Conservation (phyloP, 2,888 invertebrate genomes). For the Malachius bipustulatus region DNA sequence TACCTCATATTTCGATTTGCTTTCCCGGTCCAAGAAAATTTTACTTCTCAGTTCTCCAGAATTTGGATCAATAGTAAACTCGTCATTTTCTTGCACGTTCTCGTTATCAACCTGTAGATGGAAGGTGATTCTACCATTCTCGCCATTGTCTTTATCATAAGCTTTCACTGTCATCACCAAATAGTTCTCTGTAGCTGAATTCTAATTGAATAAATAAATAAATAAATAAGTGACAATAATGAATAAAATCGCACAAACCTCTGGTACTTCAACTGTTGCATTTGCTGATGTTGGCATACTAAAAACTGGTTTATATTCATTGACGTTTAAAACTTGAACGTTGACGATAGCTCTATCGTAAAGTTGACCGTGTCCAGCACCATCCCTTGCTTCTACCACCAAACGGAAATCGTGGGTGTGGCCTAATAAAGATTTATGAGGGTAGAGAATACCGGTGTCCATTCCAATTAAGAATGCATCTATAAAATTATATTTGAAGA, state of each 20-base stretch:
- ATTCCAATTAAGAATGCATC: constrained; percentile 66
- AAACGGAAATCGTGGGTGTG: constrained; percentile 44
- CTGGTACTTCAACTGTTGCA: constrained; percentile 69
- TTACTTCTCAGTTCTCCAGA: constrained; percentile 74
- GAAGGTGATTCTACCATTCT: constrained; percentile 75
- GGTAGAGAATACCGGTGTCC: constrained; percentile 70
- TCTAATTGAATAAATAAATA: constrained; percentile 39
- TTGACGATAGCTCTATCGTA: constrained; percentile 59
- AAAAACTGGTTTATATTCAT: constrained; percentile 72
- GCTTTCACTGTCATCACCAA: constrained; percentile 74
- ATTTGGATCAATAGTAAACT: constrained; percentile 66
- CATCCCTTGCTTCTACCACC: constrained; percentile 58
- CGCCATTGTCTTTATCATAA: constrained; percentile 67
- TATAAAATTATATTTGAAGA: constrained; percentile 33
- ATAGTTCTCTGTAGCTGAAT: constrained; percentile 61
- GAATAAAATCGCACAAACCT: constrained; percentile 41
- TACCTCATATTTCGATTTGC: constrained; percentile 52
- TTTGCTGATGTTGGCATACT: constrained; percentile 63
- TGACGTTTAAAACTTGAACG: constrained; percentile 66
- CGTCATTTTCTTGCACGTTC: constrained; percentile 66
- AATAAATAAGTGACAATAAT: background rate
- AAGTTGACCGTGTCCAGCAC: constrained; percentile 49
- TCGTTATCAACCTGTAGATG: constrained; percentile 56
- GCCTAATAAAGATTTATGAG: constrained; percentile 57
- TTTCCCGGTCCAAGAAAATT: constrained; percentile 67